Base-by-base conservation (phyloP, 2,888 invertebrate genomes). In the Noctua fimbriata region DNA sequence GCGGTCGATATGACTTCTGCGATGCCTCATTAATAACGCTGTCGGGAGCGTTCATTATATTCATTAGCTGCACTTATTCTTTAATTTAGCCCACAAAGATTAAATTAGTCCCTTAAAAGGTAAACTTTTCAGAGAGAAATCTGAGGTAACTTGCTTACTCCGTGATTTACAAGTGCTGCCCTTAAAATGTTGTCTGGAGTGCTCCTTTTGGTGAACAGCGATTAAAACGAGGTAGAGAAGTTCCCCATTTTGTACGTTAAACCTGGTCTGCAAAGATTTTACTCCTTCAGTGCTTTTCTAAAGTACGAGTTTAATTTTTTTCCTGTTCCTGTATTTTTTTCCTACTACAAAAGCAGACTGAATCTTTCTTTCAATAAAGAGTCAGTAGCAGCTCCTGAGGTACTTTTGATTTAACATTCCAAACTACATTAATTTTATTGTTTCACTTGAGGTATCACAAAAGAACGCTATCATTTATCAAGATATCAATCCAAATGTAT, bases 1-100 rank as follows among this genome's bases (percentile, higher is more conserved):
- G 47, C 44, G 82, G 66, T 83, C 80, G 82, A 87, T 88, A 77
- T 69, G 60, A 86, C 85, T 89, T 83, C 85, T 88, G 88, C 86
- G 82, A 89, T 84, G 86, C 80, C 89, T 91, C 90, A 91, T 91
- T 92, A 92, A 81, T 78, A 81, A 76, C 81, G 76, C 84, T 65
- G 80, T 78, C 79, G 85, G 76, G 81, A 87, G 83, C 87, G 86
- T 91, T 91, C 87, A 92, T 92, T 92, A 92, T 89, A 90, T 88
- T 90, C 87, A 90, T 91, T 90, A 92, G 83, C 77, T 82, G 71
- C 76, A 84, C 80, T 82, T 86, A 78, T 69, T 71, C 63, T 47
- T 72, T 24, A 84, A 81, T 78, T 65, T 73, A 67, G 74, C 41
- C 73, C 18, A 32, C 77, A 63, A 76, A 79, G 49, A 82, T 77